A percentile compares a stretch with the other conserved stretches of the same genome.
Evolutionary conservation across 2,888 invertebrate species (phyloP).

Genomic region (Trichogramma evanescens): DNA sequence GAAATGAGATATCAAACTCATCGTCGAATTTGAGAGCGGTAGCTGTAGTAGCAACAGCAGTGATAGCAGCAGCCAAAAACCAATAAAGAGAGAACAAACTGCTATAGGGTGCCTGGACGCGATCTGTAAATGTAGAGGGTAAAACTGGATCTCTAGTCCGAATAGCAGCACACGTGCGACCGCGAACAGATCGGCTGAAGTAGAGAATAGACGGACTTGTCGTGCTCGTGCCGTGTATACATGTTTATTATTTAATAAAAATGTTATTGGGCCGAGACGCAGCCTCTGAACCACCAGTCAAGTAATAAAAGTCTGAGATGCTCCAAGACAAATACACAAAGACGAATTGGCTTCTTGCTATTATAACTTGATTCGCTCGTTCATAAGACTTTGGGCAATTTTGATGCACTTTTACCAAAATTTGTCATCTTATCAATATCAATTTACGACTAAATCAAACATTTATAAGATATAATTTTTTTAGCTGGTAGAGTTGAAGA

Average conservation of each 20-base stretch:
- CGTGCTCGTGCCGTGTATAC: slow-evolving; percentile 5
- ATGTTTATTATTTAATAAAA: slow-evolving; percentile 38
- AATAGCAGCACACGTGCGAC: neutral
- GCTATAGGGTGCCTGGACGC: neutral
- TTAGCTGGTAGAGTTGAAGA: no score
- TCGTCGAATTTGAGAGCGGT: slow-evolving; percentile 6
- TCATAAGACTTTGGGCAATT: no score
- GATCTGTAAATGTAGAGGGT: neutral
- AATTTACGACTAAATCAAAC: no score
- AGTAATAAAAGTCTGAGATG: slow-evolving; percentile 26
- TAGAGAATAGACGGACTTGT: neutral
- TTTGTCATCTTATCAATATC: no score
- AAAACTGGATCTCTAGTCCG: neutral
- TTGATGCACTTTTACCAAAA: no score
- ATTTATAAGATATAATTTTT: no score
- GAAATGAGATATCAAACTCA: slow-evolving; percentile 19
- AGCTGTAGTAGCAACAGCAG: no score
- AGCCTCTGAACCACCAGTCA: slow-evolving; percentile 23
- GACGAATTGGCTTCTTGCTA: no score
- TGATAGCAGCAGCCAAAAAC: slow-evolving; percentile 1
- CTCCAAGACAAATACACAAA: no score
- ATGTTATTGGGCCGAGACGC: slow-evolving; percentile 33
- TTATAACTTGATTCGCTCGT: no score
- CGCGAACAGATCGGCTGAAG: neutral
- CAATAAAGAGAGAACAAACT: slow-evolving; percentile 22